These are phyloP conservation scores for Tetragnatha montana DNA, from an alignment of 2,888 invertebrate genomes.

Conservation along the genomic window DNA sequence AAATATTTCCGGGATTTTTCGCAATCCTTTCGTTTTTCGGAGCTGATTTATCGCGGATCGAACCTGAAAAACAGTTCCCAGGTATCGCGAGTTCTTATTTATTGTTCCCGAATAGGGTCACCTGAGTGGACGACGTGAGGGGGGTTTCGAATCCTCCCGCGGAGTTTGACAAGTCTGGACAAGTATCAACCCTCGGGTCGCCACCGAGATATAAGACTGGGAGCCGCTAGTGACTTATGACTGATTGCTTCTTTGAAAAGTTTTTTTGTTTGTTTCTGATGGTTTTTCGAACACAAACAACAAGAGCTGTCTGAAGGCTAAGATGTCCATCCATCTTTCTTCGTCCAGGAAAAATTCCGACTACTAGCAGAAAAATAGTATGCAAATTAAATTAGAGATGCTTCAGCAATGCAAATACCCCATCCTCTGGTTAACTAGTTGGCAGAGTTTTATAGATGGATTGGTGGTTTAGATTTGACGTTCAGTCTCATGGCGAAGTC, in stretches of 20 bases:
- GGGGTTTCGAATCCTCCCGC: not conserved
- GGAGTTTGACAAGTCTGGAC: conserved; percentile 6
- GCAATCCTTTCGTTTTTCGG: conserved; percentile 16
- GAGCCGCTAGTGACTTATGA: not conserved
- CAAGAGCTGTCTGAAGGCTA: not conserved
- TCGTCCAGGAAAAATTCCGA: too few relatives aligned
- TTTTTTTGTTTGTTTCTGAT: too few relatives aligned
- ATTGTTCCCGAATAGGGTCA: not conserved
- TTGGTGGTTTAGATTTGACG: too few relatives aligned
- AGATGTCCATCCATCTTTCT: not conserved
- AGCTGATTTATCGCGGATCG: conserved; percentile 55
- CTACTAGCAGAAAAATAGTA: too few relatives aligned
- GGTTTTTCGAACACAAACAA: not conserved
- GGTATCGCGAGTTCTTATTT: conserved; percentile 12
- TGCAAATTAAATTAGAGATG: too few relatives aligned
- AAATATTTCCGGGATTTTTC: conserved; percentile 18
- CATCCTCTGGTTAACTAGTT: too few relatives aligned
- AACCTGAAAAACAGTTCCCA: conserved; percentile 37
- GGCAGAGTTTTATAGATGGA: too few relatives aligned
- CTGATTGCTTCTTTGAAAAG: not conserved
- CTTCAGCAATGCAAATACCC: too few relatives aligned
- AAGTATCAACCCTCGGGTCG: conserved; percentile 10
- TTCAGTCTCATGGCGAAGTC: too few relatives aligned
- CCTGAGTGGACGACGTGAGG: conserved; percentile 1
- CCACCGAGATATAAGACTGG: conserved; percentile 1